Base-by-base conservation (phyloP, 2,888 invertebrate genomes). In the Callyntrura sp. region DNA sequence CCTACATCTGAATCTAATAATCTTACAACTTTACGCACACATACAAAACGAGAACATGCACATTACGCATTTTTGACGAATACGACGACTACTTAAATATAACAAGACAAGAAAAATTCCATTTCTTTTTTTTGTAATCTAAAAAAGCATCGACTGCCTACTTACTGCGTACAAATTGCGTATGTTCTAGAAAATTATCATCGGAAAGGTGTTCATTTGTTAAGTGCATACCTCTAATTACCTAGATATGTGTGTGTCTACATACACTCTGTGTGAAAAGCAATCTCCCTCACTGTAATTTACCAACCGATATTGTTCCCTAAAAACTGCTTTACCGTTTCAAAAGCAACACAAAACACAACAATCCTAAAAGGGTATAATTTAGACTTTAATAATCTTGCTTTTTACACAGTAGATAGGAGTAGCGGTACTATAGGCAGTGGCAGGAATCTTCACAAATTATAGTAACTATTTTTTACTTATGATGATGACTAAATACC, bases 381-480 rank as follows among this genome's bases (percentile, higher is more conserved):
- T 65, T 65, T 65, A 65, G 23, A 65, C 57, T 57, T 57, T 57
- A 20, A 20, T 20, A 57, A 17, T 57, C 20, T 57, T 57, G n/a
- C 20, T n/a, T n/a, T n/a, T n/a, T n/a, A n/a, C 57, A 17, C 17
- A 17, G 17, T 57, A 57, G n/a, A 57, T 3, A 2, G 9, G 20
- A 55, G 55, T 14, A 6, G 55, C 57, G 57, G 57, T 5, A 57
- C 57, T n/a, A n/a, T 57, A 20, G 57, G 20, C 6, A 25, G n/a
- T n/a, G n/a, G n/a, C n/a, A 62, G n/a, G 68, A 35, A 68, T 68
- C 68, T 68, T 68, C 35, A 68, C n/a, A 68, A 62, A 5, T 25
- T 25, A 9, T 23, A n/a, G n/a, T n/a, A n/a, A n/a, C n/a, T n/a
- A n/a, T n/a, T n/a, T n/a, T n/a, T n/a, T 62, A 62, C 62, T 11